phyloP scores from a whole-genome alignment of 2,113 vertebrate species.

The Baryphthengus martii region DNA sequence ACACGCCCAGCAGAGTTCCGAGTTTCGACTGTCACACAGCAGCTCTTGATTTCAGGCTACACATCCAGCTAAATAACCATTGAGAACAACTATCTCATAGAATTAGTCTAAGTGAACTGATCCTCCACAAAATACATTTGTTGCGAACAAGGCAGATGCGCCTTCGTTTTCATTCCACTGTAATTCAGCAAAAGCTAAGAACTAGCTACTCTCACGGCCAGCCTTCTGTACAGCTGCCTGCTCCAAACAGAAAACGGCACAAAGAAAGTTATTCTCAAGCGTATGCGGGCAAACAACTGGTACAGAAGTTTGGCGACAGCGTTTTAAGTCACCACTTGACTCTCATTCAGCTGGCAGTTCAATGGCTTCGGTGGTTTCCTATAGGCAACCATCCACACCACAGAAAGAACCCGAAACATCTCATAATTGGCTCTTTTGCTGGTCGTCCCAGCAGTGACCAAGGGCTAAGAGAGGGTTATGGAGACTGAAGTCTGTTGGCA shows the following conservation, averaged over 20 bases:
- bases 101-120: not conserved
- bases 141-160: not conserved
- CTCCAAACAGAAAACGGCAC: not conserved
- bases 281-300: not conserved
- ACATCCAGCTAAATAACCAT: not conserved
- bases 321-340: not conserved
- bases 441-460: not conserved
- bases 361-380: not conserved
- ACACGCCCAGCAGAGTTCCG: not conserved
- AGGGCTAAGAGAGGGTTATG: no score
- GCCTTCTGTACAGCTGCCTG: not conserved
- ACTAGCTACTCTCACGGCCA: not conserved
- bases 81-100: not conserved
- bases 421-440: not conserved
- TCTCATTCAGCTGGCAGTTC: not conserved
- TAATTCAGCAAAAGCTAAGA: not conserved
- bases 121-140: not conserved
- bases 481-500: not conserved
- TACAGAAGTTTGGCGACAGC: not conserved
- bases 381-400: not conserved
- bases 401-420: not conserved
- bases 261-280: constrained; percentile 6
- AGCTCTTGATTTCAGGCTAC: not conserved
- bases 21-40: constrained; percentile 24
- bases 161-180: not conserved